Evolutionary conservation across 2,113 vertebrate species (phyloP), one percentile per base, ranked within the genome.

Genomic region (Clupea harengus): DNA sequence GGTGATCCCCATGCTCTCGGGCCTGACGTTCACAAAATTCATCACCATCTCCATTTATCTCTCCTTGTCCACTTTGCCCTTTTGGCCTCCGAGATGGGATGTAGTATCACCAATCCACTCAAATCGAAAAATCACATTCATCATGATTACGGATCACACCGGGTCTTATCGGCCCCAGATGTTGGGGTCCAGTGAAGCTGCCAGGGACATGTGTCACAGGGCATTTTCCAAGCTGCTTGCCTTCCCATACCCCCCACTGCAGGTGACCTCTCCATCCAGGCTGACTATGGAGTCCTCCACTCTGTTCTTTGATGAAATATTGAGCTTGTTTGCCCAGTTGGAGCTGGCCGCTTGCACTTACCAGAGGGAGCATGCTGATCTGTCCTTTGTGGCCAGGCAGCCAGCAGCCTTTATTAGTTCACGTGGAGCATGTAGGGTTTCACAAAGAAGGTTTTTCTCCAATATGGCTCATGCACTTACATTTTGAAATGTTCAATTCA

Each of bases 61-160:
- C 72, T 11, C 72, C 25, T 15, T 17, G 28, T 28, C 72, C 72
- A 39, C 72, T 78, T 39, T 78, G 72, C 28, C 72, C 72, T 32
- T 78, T 15, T 78, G 72, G 72, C 72, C 32, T 32, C 72, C 28
- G 32, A 78, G 72, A 78, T 78, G 72, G 32, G 72, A 78, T 32
- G 15, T 32, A 44, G 28, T 78, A 39, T 39, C 72, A 78, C 72
- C 28, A 44, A 39, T 78, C 72, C 72, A 28, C 32, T 78, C 10
- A 78, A 78, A 78, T 78, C 72, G 28, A 78, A 78, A 78, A 44
- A 78, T 78, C 72, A 78, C 72, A 78, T 78, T 78, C 72, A 78
- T 78, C 72, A 78, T 13, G 25, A 39, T 78, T 78, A 78, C 72
- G n/a, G 64, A 67, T 67, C 64, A 13, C 64, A 39, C 72, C 28